Evolutionary conservation across 2,888 invertebrate species (phyloP).

Genomic region (Harmothoe impar): DNA sequence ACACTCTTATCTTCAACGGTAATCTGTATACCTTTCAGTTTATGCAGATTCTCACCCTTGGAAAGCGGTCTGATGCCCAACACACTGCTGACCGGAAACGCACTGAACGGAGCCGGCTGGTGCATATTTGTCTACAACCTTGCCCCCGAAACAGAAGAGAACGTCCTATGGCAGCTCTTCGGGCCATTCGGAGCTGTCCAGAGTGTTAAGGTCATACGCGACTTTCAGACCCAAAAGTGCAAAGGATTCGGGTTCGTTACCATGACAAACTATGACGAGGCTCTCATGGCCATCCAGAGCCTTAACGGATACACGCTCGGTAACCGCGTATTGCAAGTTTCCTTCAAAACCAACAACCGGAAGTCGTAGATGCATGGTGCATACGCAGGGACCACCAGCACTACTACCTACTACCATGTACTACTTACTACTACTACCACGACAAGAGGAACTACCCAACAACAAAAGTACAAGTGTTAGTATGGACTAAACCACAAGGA

Average conservation of each 20-base stretch:
- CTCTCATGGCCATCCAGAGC: constrained; percentile 96
- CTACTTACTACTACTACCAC: not conserved
- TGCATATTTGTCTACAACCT: constrained; percentile 96
- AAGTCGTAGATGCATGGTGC: constrained; percentile 84
- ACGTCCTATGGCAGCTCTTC: constrained; percentile 96
- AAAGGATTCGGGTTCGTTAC: constrained; percentile 99
- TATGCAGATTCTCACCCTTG: constrained; percentile 80
- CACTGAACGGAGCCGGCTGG: constrained; percentile 87
- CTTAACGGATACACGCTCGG: constrained; percentile 97
- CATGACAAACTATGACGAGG: constrained; percentile 99
- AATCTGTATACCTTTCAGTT: constrained; percentile 62
- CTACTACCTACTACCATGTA: constrained; percentile 63
- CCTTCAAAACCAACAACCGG: constrained; percentile 91
- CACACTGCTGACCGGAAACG: constrained; percentile 78
- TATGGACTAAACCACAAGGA: not conserved
- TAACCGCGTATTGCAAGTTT: constrained; percentile 97
- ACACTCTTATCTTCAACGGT: constrained; percentile 39
- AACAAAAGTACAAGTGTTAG: not conserved
- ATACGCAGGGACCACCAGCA: constrained; percentile 64
- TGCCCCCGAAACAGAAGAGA: constrained; percentile 95
- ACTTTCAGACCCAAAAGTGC: constrained; percentile 97
- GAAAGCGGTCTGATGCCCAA: constrained; percentile 80
- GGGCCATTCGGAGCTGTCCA: constrained; percentile 98
- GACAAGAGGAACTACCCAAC: not conserved
- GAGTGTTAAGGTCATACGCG: constrained; percentile 97